Evolutionary conservation across 2,888 invertebrate species (phyloP), one percentile per base, ranked within the genome.

Genomic region (Amblyjoppa proteus): DNA sequence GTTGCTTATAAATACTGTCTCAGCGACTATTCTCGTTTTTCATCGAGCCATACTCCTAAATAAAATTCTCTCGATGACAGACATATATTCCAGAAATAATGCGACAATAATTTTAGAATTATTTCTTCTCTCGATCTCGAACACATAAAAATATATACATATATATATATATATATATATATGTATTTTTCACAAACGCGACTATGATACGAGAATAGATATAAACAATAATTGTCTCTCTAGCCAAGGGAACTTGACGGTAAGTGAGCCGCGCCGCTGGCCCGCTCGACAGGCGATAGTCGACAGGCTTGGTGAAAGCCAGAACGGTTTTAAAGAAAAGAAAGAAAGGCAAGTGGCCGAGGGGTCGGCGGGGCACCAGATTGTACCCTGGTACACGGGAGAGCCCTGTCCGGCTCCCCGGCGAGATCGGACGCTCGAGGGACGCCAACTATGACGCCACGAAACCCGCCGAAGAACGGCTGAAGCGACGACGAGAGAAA

Each of bases 1-100:
- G 92, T 92, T 92, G 92, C 92, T 92, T 92, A 91, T 93, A 93
- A 93, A 93, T 93, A 93, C 90, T 89, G 83, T 86, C 75, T 68
- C 86, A 69, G 51, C 76, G 88, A 89, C 91, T 91, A 90, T 91
- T 91, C 90, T 89, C 90, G 88, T 88, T 89, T 84, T 88, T 34
- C 38, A 87, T 88, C 85, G 88, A 87, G 88, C 82, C 87, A 87
- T 87, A 86, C 87, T 87, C 87, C 87, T 73, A 74, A 75, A 79
- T 79, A 85, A 84, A 85, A 87, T 87, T 87, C 31, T 16, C 85
- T 87, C 86, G 83, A 87, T 83, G 84, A 88, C 79, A 82, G 41
- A 82, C n/a, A 68, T 34, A 68, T 49, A 56, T 34, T 34, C 68
- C 13, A 49, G 61, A 81, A 81, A 49, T 58, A 84, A 78, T 83